These are phyloP conservation scores for Nesogale talazaci DNA, from an alignment of 2,113 vertebrate genomes.

Conservation along the genomic window DNA sequence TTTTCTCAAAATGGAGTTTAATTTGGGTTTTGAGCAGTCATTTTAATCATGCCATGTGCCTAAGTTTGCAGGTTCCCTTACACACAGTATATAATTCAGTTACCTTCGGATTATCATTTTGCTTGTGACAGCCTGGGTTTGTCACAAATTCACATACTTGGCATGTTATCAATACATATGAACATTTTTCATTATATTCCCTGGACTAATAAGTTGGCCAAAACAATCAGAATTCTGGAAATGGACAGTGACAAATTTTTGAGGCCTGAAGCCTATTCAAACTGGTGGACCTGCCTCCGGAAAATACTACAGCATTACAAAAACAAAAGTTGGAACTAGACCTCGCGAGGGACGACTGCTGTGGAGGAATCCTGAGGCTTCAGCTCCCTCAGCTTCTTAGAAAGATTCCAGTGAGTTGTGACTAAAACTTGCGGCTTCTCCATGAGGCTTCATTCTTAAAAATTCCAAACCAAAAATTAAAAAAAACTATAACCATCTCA, in stretches of 20 bases:
- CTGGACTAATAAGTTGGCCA: background rate
- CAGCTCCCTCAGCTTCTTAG: background rate
- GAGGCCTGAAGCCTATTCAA: background rate
- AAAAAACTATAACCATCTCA: too few relatives aligned
- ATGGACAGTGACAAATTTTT: background rate
- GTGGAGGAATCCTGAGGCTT: background rate
- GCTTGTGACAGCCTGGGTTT: background rate
- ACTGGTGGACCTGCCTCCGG: background rate
- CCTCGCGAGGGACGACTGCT: background rate
- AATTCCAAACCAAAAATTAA: too few relatives aligned
- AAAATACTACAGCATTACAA: conserved; percentile 17
- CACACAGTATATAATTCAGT: background rate
- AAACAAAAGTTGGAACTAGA: background rate
- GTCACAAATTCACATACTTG: background rate
- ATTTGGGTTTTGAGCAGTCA: background rate
- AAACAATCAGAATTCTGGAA: background rate
- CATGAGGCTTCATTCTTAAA: background rate
- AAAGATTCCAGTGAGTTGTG: background rate
- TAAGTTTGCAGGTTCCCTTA: background rate
- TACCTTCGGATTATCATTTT: conserved; percentile 7
- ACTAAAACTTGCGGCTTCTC: background rate
- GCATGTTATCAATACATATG: background rate
- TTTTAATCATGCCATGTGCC: background rate
- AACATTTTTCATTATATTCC: conserved; percentile 11
- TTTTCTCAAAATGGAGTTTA: background rate